Conservation (phyloP, 2,888 invertebrate genomes). For the Dynastes tityus region DNA sequence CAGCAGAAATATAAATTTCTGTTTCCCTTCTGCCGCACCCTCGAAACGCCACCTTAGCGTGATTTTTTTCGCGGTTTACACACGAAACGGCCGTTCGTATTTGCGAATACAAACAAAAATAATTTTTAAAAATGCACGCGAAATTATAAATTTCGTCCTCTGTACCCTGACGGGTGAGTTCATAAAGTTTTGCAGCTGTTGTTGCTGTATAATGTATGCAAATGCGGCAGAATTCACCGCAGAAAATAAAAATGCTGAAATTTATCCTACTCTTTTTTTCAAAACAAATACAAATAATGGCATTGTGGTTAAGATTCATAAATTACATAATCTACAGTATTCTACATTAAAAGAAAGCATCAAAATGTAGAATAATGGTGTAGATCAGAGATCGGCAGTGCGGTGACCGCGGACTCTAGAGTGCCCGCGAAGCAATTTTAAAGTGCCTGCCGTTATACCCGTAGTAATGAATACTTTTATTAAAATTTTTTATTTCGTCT, state of each 20-base stretch:
- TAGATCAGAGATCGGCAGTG: too few species aligned
- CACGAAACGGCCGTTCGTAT: slow-evolving; percentile 24
- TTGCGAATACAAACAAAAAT: slow-evolving; percentile 26
- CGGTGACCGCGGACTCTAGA: too few species aligned
- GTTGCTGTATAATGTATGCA: slow-evolving; percentile 2
- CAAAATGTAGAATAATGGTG: too few species aligned
- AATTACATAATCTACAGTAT: too few species aligned
- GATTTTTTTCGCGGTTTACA: background rate
- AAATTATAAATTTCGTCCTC: background rate
- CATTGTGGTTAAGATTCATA: too few species aligned
- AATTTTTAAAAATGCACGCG: background rate
- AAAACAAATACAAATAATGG: too few species aligned
- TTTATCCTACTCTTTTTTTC: background rate
- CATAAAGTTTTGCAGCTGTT: slow-evolving; percentile 8
- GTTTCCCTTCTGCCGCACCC: background rate
- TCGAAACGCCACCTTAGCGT: background rate
- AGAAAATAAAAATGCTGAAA: background rate
- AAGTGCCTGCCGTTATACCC: too few species aligned
- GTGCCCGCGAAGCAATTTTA: too few species aligned
- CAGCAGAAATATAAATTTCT: slow-evolving; percentile 34
- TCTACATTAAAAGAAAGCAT: too few species aligned
- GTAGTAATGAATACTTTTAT: too few species aligned
- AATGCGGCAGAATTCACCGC: background rate
- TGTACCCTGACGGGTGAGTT: background rate
- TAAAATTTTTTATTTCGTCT: too few species aligned